phyloP scores from a whole-genome alignment of 2,113 vertebrate genomes.

The Salvelinus fontinalis region DNA sequence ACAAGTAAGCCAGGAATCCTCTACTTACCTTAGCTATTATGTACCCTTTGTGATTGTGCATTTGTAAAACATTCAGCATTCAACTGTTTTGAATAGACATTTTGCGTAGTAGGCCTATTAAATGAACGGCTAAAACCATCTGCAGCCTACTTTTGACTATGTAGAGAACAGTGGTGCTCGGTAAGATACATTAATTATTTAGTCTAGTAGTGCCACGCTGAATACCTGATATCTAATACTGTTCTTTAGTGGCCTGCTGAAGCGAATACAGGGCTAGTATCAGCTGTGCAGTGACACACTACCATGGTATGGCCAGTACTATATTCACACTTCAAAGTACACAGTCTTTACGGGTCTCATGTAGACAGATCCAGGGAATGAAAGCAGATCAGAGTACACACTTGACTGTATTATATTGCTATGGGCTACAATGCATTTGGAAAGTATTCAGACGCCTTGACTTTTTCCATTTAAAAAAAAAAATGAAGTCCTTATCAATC shows the following conservation, averaged over 20 bases:
- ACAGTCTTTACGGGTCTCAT: too few relatives aligned
- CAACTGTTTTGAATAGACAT: not conserved
- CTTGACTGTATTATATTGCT: too few relatives aligned
- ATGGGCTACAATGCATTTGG: too few relatives aligned
- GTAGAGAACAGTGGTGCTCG: not conserved
- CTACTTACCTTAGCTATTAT: not conserved
- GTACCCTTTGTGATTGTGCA: not conserved
- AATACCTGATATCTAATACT: conserved; percentile 3
- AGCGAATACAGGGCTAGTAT: not conserved
- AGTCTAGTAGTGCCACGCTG: not conserved
- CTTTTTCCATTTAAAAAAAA: too few relatives aligned
- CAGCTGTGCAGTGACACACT: not conserved
- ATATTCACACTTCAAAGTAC: too few relatives aligned
- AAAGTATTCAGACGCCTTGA: too few relatives aligned
- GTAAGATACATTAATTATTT: not conserved
- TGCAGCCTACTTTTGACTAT: not conserved
- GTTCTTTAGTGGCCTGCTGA: not conserved
- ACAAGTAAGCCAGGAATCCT: conserved; percentile 85
- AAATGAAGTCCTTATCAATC: too few relatives aligned
- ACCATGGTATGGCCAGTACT: too few relatives aligned
- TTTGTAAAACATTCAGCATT: not conserved
- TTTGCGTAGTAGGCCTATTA: not conserved
- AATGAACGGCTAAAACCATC: not conserved
- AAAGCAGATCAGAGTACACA: not conserved
- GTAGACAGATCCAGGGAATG: not conserved